Percentiles rank a stretch among this genome's conserved stretches.
Conservation (phyloP, 1,140 invertebrate species). For the Drosophila pseudoobscura region DNA sequence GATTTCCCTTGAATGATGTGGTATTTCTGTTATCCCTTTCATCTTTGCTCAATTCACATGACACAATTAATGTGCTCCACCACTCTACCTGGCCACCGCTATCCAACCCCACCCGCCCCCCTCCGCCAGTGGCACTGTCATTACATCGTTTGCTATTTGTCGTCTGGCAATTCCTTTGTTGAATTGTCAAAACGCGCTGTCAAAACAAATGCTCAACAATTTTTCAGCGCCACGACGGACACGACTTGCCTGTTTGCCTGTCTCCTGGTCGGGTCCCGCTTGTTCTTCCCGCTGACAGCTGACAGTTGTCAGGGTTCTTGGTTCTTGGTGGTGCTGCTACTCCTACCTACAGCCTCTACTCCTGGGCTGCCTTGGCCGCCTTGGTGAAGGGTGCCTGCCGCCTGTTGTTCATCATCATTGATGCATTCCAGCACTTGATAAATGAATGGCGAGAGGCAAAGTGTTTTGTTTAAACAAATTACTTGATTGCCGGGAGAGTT, state of each 20-base stretch:
- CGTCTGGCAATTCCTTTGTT: slow-evolving; percentile 49
- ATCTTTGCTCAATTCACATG: slow-evolving; percentile 50
- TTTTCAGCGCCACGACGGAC: slow-evolving; percentile 70
- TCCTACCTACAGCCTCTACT: background rate
- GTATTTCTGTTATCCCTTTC: slow-evolving; percentile 23
- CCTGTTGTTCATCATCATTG: slow-evolving; percentile 48
- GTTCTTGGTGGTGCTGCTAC: background rate
- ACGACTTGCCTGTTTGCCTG: slow-evolving; percentile 27
- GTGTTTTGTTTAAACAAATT: slow-evolving; percentile 80
- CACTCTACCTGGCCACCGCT: slow-evolving; percentile 2
- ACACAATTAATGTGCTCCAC: slow-evolving; percentile 61
- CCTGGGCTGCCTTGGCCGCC: slow-evolving; percentile 8
- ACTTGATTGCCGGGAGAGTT: slow-evolving; percentile 66
- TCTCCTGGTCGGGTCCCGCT: slow-evolving; percentile 3
- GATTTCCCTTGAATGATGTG: background rate
- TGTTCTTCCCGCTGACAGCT: slow-evolving; percentile 66
- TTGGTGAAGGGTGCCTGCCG: slow-evolving; percentile 5
- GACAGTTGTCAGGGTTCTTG: slow-evolving; percentile 66
- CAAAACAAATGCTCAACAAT: slow-evolving; percentile 79
- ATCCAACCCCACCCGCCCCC: background rate
- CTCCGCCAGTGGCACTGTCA: slow-evolving; percentile 24
- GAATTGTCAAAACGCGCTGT: slow-evolving; percentile 78
- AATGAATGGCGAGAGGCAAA: slow-evolving; percentile 66
- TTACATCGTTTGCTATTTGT: slow-evolving; percentile 68
- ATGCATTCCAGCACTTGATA: slow-evolving; percentile 56